These are phyloP conservation scores for Timema podura DNA, from an alignment of 2,888 invertebrate species.

Conservation along the genomic window DNA sequence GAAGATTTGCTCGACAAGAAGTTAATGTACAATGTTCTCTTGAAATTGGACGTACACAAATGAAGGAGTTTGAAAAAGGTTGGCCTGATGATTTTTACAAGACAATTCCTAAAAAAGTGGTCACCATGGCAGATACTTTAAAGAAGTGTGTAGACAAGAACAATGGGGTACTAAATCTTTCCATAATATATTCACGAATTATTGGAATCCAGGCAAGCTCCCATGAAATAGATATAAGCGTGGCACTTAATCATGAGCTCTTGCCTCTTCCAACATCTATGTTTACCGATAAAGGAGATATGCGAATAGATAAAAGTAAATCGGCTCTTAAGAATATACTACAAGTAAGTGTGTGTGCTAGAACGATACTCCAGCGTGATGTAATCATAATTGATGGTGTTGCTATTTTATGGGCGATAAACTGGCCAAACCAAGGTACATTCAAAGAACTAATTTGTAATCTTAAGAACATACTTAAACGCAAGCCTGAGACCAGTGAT, in stretches of 20 bases:
- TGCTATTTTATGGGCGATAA: constrained; percentile 1
- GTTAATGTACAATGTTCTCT: constrained; percentile 2
- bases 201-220: constrained; percentile 9
- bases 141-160: background rate
- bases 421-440: constrained; percentile 11
- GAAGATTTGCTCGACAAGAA: constrained; percentile 3
- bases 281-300: constrained; percentile 7
- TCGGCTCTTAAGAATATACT: constrained; percentile 1
- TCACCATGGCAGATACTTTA: background rate
- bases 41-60: constrained; percentile 11
- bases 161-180: constrained; percentile 1
- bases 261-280: constrained; percentile 7
- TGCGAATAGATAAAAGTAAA: constrained; percentile 3
- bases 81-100: constrained; percentile 3
- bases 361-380: constrained; percentile 7
- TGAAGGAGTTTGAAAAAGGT: constrained; percentile 8
- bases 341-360: constrained; percentile 11
- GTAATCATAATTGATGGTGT: constrained; percentile 1
- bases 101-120: constrained; percentile 7
- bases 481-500: constrained; percentile 6
- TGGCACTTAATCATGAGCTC: constrained; percentile 8
- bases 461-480: constrained; percentile 1
- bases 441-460: constrained; percentile 4
- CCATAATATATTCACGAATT: constrained; percentile 5
- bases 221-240: constrained; percentile 1